Evolutionary conservation across 2,113 vertebrate species (phyloP).

Genomic region (Glaucomys volans): DNA sequence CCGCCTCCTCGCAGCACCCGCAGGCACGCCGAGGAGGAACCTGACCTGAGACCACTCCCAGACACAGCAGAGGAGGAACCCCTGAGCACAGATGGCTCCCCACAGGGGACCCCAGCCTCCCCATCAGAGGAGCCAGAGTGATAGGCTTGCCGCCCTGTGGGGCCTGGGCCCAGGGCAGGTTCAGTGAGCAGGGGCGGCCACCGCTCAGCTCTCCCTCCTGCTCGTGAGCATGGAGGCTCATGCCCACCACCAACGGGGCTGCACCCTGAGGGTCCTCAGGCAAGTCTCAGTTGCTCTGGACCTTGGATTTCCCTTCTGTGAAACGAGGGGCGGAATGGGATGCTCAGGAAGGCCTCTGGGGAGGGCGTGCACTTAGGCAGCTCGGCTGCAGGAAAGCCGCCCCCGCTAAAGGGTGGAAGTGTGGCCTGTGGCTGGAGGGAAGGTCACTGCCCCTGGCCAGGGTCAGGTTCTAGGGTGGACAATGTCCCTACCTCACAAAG

Average conservation of each 20-base stretch:
- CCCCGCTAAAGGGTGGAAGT: too few relatives aligned
- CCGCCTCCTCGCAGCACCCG: rapidly evolving
- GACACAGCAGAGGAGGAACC: too few relatives aligned
- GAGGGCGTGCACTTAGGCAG: background rate
- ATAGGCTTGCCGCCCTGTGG: rapidly evolving
- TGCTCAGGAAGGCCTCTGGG: rapidly evolving
- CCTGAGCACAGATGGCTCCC: background rate
- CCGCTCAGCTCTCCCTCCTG: rapidly evolving
- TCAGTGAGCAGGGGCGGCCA: rapidly evolving
- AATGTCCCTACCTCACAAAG: background rate
- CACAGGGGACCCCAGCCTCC: too few relatives aligned
- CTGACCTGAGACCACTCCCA: rapidly evolving
- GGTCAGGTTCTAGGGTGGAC: rapidly evolving
- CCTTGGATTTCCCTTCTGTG: background rate
- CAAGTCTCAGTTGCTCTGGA: background rate
- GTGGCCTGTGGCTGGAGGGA: background rate
- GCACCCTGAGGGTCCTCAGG: background rate
- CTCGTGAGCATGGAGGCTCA: background rate
- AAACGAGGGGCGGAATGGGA: rapidly evolving
- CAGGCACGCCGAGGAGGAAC: background rate
- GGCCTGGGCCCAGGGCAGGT: rapidly evolving
- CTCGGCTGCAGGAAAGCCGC: background rate
- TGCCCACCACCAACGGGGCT: background rate
- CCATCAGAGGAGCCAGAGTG: rapidly evolving
- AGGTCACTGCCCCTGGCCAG: background rate